phyloP scores from a whole-genome alignment of 2,888 invertebrate species.

The Cantharis rustica region DNA sequence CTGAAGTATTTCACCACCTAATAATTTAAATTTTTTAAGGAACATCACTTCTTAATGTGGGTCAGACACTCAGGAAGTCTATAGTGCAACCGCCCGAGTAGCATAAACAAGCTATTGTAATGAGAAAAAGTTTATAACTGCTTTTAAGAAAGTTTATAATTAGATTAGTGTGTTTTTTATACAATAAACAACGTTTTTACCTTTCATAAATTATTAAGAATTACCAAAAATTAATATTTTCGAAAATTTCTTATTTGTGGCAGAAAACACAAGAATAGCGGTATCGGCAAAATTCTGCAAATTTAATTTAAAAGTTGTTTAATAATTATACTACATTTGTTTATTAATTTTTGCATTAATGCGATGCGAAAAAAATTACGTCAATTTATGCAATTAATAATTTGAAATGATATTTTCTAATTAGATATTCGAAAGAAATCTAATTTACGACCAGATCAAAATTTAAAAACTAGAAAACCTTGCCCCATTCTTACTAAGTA shows the following conservation, averaged over 20 bases:
- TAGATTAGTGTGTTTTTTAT: not conserved
- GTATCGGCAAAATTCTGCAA: no score
- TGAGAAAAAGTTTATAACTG: not conserved
- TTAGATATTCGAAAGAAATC: not conserved
- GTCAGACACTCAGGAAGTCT: not conserved
- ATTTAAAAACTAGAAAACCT: not conserved
- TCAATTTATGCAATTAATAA: not conserved
- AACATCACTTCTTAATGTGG: not conserved
- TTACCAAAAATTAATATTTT: not conserved
- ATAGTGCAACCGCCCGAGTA: not conserved
- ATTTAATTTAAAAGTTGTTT: no score
- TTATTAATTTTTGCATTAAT: no score
- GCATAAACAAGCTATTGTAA: not conserved
- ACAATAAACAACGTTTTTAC: not conserved
- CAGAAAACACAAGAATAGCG: no score
- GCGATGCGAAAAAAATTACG: no score
- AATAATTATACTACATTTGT: no score
- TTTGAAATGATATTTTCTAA: not conserved
- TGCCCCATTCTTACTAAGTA: not conserved
- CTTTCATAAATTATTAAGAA: not conserved
- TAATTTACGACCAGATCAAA: not conserved
- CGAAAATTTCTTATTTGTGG: no score
- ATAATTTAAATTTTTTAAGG: not conserved
- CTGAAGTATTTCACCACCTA: not conserved
- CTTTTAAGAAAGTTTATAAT: not conserved